Evolutionary conservation across 53 echinoderm and acorn worm species (phyloP), one percentile per base, ranked within the genome.

Genomic region (Patiria pectinifera): DNA sequence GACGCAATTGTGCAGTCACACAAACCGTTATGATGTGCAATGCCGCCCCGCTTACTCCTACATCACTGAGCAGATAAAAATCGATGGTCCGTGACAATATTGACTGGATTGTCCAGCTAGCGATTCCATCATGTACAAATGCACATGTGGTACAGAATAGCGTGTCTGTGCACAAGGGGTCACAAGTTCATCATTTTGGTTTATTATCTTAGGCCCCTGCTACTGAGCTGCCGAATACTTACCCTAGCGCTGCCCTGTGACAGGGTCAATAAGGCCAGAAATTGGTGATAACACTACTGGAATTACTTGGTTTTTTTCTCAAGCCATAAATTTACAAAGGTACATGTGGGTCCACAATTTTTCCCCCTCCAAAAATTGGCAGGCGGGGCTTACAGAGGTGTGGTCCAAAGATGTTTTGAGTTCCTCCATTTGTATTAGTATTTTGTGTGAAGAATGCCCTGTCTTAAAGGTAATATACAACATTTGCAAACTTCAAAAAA

Each of bases 191-290:
- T 4, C 7, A 14, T 4, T 15, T 12, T 10, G 53, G 83, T 83
- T 83, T 83, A 83, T 83, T 83, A 59, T 83, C 83, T 59, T 59
- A 83, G 74, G 74, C 10, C 18, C 21, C 18, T 74, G 22, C 9
- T 9, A 24, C 74, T 74, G 22, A n/a, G 8, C 15, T 16, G 11
- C 25, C 13, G 47, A 79, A 46, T 79, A 9, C 45, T 12, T 45
- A 18, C 15, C 15, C 66, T 66, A 66, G 15, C 14, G 15, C 12
- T 14, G 66, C 12, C 66, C 53, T 53, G 19, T 18, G 19, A 66
- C 66, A 13, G 66, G 15, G 15, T 12, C 76, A 26, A 26, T 5
- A 12, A 11, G 25, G 76, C 22, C 76, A 24, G 11, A 76, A 76
- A 15, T 3, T 66, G 53, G 53, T 15, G 15, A 66, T 66, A 18